These are phyloP conservation scores for Eumerus sabulonum DNA, from an alignment of 2,888 invertebrate genomes.

Conservation along the genomic window DNA sequence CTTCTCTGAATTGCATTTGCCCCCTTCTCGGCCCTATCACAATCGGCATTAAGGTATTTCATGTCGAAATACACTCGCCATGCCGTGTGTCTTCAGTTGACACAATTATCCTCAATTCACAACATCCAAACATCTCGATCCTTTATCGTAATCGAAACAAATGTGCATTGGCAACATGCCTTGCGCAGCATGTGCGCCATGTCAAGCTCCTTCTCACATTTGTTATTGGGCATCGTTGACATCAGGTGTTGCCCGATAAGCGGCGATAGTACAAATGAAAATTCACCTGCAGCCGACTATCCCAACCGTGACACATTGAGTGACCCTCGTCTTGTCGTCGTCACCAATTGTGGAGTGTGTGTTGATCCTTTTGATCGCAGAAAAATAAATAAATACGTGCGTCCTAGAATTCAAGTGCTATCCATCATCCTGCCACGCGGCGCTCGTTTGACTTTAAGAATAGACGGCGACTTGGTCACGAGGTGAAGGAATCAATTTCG, in stretches of 20 bases:
- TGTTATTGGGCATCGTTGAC: constrained; percentile 38
- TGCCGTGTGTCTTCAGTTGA: constrained; percentile 59
- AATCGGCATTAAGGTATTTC: not conserved
- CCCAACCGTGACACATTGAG: constrained; percentile 35
- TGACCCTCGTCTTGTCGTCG: constrained; percentile 52
- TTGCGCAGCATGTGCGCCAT: constrained; percentile 60
- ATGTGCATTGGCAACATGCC: constrained; percentile 66
- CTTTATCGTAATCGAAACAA: constrained; percentile 68
- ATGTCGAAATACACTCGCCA: constrained; percentile 44
- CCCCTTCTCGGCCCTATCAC: too few species aligned
- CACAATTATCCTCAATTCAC: constrained; percentile 50
- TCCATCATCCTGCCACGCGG: constrained; percentile 61
- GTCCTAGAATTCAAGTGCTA: constrained; percentile 60
- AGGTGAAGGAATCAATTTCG: constrained; percentile 52
- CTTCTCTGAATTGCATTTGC: too few species aligned
- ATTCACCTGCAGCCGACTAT: constrained; percentile 48
- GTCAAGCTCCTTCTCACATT: constrained; percentile 42
- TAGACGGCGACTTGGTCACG: constrained; percentile 44
- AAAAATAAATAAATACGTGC: constrained; percentile 22
- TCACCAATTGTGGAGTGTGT: not conserved
- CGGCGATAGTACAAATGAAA: constrained; percentile 52
- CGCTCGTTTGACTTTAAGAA: constrained; percentile 49
- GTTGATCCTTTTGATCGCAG: constrained; percentile 52
- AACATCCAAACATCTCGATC: constrained; percentile 26
- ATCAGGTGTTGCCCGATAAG: constrained; percentile 59